Conservation (phyloP, 2,113 vertebrate genomes). For the Phylloscopus trochiloides region DNA sequence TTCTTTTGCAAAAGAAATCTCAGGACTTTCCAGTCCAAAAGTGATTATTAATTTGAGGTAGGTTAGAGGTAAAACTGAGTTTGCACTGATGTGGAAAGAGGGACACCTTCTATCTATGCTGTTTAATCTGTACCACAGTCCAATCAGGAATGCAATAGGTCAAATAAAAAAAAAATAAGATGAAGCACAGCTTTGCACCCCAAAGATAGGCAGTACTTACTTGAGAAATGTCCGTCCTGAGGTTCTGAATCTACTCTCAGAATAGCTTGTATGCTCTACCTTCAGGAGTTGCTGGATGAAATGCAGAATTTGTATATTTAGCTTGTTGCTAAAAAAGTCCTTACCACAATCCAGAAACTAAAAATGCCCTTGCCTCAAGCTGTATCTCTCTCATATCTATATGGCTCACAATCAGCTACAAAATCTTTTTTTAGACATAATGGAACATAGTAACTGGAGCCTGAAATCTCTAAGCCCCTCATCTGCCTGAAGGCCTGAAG, state of each 20-base stretch:
- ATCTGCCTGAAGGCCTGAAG: slow-evolving; percentile 9
- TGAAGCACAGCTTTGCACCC: neutral
- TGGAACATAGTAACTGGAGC: slow-evolving; percentile 32
- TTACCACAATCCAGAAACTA: slow-evolving; percentile 24
- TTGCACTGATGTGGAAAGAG: neutral
- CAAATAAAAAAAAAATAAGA: neutral
- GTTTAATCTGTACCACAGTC: neutral
- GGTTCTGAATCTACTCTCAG: neutral
- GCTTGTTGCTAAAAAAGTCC: neutral
- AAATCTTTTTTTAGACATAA: slow-evolving; percentile 41
- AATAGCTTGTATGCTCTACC: neutral
- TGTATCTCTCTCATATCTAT: slow-evolving; percentile 23
- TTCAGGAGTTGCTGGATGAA: neutral
- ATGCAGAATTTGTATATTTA: slow-evolving; percentile 23
- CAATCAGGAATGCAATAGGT: neutral
- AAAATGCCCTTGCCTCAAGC: slow-evolving; percentile 55
- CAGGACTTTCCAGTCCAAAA: neutral
- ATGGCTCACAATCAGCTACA: slow-evolving; percentile 5
- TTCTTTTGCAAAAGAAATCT: neutral
- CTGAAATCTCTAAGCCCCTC: slow-evolving; percentile 45
- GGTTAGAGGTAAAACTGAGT: neutral
- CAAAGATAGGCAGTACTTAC: neutral
- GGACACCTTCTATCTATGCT: neutral
- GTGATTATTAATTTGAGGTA: neutral
- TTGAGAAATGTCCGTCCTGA: neutral